Evolutionary conservation across 1,140 invertebrate species (phyloP).

Genomic region (Drosophila sulfurigaster): DNA sequence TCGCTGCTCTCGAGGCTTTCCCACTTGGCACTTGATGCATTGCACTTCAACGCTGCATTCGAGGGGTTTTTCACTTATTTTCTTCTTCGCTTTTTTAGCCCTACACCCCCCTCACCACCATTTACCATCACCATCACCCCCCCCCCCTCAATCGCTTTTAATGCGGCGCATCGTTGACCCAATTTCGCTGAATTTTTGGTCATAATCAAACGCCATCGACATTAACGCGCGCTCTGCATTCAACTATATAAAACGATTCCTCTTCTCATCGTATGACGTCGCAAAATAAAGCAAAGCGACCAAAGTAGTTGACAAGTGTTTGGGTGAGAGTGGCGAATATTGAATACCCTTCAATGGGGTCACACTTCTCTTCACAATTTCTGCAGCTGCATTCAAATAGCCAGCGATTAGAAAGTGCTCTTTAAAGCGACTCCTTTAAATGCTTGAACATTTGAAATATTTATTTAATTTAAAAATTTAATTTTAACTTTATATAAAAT

Average conservation of each 20-base stretch:
- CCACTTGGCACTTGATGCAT: constrained; percentile 56
- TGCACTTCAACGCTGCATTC: constrained; percentile 62
- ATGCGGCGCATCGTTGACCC: constrained; percentile 68
- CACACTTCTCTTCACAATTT: background rate
- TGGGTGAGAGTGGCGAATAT: background rate
- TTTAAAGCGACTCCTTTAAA: background rate
- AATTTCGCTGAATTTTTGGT: constrained; percentile 44
- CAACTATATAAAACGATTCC: constrained; percentile 14
- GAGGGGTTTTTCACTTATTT: constrained; percentile 60
- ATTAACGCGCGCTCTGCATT: constrained; percentile 18
- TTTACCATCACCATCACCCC: background rate
- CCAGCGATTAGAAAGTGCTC: background rate
- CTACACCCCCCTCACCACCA: too few species aligned
- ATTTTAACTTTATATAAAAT: too few species aligned
- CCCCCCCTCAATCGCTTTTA: constrained; percentile 20
- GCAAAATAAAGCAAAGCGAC: background rate
- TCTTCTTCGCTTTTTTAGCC: background rate
- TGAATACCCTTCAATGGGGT: constrained; percentile 7
- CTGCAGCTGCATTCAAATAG: background rate
- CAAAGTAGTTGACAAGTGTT: constrained; percentile 6
- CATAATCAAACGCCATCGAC: constrained; percentile 41
- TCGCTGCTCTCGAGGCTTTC: constrained; percentile 32
- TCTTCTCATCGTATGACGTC: background rate
- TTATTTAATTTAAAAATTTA: too few species aligned
- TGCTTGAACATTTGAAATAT: too few species aligned